phyloP scores from a whole-genome alignment of 2,888 invertebrate species.

The Cremastobaeus sp. region DNA sequence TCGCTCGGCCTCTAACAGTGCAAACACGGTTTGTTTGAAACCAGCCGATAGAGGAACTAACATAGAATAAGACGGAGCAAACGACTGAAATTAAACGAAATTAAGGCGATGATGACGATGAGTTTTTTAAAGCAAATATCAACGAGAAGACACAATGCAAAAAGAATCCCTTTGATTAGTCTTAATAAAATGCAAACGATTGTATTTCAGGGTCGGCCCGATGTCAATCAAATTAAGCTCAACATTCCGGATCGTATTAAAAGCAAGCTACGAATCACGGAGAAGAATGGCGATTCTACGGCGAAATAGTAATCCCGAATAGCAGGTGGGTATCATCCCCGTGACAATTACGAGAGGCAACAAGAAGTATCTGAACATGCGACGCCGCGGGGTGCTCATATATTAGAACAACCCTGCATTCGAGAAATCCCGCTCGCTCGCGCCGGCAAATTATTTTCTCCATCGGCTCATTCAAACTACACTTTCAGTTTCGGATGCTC shows the following conservation, averaged over 20 bases:
- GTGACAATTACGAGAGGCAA: constrained; percentile 55
- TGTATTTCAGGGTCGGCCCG: constrained; percentile 36
- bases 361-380: constrained; percentile 55
- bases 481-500: constrained; percentile 29
- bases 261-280: constrained; percentile 58
- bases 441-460: constrained; percentile 40
- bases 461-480: constrained; percentile 38
- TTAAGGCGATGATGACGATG: too few species aligned
- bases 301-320: constrained; percentile 59
- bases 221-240: constrained; percentile 67
- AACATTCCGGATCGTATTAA: constrained; percentile 63
- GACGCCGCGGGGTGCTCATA: constrained; percentile 56
- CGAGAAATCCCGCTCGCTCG: constrained; percentile 15
- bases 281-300: constrained; percentile 54
- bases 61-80: too few species aligned
- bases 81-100: too few species aligned
- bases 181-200: constrained; percentile 45
- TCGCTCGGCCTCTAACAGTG: constrained; percentile 1
- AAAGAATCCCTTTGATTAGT: constrained; percentile 46
- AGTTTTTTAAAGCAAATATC: too few species aligned
- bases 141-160: constrained; percentile 15
- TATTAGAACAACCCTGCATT: constrained; percentile 51
- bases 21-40: constrained; percentile 20
- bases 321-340: constrained; percentile 61
- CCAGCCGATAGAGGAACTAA: not conserved